Evolutionary conservation across 2,113 vertebrate species (phyloP), one percentile per base, ranked within the genome.

Genomic region (Syngnathoides biaculeatus): DNA sequence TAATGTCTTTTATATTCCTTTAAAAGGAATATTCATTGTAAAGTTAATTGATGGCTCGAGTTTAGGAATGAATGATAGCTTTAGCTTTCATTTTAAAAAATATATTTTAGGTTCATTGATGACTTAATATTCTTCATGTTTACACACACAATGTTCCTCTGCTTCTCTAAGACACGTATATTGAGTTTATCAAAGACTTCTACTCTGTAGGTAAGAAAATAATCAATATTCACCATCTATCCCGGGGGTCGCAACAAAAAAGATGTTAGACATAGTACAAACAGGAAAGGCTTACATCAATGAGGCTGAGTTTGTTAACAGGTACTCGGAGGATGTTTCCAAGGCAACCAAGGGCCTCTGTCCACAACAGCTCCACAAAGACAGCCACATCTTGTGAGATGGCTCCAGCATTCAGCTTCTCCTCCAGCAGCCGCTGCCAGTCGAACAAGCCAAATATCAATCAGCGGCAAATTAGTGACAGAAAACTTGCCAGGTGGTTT

Each of bases 331-430:
- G 86, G 9, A 84, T 71, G 59, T 79, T 77, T 43, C 66, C n/a
- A 52, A 95, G 85, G 68, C 89, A 80, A 40, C 94, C 93, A 0
- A 93, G 73, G 26, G 94, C 90, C 85, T 95, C 95, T 0, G 88
- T 78, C 94, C 94, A 96, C 30, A 94, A 79, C 74, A 93, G 72
- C 86, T 95, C 94, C 81, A 95, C 90, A 72, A 95, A 92, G n/a
- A 78, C 42, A 1, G 77, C 92, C 66, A 94, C 93, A 67, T 93
- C 91, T 53, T 88, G 82, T n/a, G 92, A 92, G 64, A 95, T 12
- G 35, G 61, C 59, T 43, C 79, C 86, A 9, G 84, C 79, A 56
- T 87, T 89, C 73, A 88, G 83, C 59, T 88, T 85, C 63, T 90
- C 90, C 79, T 95, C 95, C 82, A 95, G 71, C 73, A 96, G 83